These are phyloP conservation scores for Bothrops jararaca DNA, from an alignment of 2,113 vertebrate species.

Conservation along the genomic window DNA sequence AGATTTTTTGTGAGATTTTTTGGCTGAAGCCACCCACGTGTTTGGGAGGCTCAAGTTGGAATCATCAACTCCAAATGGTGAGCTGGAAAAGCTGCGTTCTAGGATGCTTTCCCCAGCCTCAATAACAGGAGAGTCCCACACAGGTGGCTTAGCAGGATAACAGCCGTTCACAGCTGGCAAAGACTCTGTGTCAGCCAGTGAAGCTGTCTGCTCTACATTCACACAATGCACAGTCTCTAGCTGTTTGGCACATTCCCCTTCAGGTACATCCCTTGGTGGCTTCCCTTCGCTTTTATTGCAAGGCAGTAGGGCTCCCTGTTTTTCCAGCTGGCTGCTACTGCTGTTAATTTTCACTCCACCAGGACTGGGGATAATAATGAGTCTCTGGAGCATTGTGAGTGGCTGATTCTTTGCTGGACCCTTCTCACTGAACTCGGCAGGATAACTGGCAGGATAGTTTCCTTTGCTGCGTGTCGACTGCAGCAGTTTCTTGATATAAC, in stretches of 20 bases:
- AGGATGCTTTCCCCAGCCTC: conserved; percentile 8
- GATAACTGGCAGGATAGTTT: conserved; percentile 29
- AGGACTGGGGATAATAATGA: conserved; percentile 36
- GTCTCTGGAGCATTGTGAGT: conserved; percentile 39
- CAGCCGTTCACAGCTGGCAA: conserved; percentile 27
- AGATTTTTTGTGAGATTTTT: conserved; percentile 54
- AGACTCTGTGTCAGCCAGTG: not conserved
- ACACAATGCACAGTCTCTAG: conserved; percentile 1
- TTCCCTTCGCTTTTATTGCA: conserved; percentile 33
- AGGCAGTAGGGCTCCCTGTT: conserved; percentile 29
- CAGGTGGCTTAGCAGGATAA: conserved; percentile 20
- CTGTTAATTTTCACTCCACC: conserved; percentile 54
- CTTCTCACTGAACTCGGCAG: conserved; percentile 38
- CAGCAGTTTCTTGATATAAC: conserved; percentile 82
- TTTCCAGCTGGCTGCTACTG: conserved; percentile 47
- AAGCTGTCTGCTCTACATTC: conserved; percentile 23
- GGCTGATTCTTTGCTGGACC: conserved; percentile 38
- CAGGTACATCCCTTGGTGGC: conserved; percentile 9
- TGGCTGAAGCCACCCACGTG: not conserved
- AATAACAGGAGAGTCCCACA: conserved; percentile 34
- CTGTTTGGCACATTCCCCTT: conserved; percentile 52
- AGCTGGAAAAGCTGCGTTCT: conserved; percentile 28
- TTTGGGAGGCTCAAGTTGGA: conserved; percentile 15
- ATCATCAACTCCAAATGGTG: conserved; percentile 31
- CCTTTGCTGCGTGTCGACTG: conserved; percentile 70